Conservation (phyloP, 1,140 invertebrate species). For the Drosophila insularis region DNA sequence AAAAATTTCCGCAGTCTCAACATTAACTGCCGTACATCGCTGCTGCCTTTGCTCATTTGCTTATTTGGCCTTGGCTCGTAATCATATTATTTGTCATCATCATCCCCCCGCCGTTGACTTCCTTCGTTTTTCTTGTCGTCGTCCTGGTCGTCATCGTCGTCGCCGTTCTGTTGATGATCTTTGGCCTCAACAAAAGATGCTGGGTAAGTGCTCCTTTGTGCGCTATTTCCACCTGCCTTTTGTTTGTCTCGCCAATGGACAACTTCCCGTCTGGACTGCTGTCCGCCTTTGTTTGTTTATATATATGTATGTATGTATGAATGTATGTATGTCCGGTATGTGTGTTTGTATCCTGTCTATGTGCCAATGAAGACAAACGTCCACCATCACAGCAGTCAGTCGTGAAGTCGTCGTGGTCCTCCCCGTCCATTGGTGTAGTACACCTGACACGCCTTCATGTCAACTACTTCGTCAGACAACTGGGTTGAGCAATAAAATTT, state of each 20-base stretch:
- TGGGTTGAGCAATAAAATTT: slow-evolving; percentile 58
- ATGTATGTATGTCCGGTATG: neutral
- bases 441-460: slow-evolving; percentile 27
- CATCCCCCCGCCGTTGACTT: slow-evolving; percentile 24
- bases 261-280: slow-evolving; percentile 28
- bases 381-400: neutral
- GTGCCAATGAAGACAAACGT: slow-evolving; percentile 4
- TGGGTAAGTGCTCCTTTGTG: slow-evolving; percentile 74
- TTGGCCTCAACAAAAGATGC: slow-evolving; percentile 33
- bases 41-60: slow-evolving; percentile 50
- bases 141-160: slow-evolving; percentile 7
- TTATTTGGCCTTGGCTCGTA: slow-evolving; percentile 36
- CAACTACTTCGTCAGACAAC: slow-evolving; percentile 44
- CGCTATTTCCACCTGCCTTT: slow-evolving; percentile 65
- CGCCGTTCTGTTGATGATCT: slow-evolving; percentile 30
- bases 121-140: neutral
- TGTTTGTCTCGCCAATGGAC: slow-evolving; percentile 52
- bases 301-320: slow-evolving; percentile 16
- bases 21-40: slow-evolving; percentile 46
- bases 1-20: slow-evolving; percentile 68
- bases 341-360: slow-evolving; percentile 19
- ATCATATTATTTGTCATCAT: slow-evolving; percentile 48
- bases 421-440: neutral
- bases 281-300: slow-evolving; percentile 4
- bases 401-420: neutral